These are phyloP conservation scores for Hassar affinis DNA, from an alignment of 2,113 vertebrate genomes.

Conservation along the genomic window DNA sequence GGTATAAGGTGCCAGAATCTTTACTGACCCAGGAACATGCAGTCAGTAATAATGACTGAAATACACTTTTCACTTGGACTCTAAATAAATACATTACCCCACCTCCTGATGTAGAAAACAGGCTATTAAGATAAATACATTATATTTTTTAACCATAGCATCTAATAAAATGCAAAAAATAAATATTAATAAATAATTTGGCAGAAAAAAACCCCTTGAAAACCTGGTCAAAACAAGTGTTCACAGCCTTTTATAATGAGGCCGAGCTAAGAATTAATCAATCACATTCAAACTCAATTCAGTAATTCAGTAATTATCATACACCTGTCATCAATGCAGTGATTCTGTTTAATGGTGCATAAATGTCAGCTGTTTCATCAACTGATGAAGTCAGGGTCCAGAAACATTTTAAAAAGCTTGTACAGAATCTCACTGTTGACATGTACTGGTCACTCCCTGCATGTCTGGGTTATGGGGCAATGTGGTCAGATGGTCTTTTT, in stretches of 20 bases:
- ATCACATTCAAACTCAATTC: not conserved
- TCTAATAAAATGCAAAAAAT: not conserved
- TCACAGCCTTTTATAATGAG: not conserved
- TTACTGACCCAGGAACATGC: too few relatives aligned
- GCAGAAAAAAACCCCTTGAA: too few relatives aligned
- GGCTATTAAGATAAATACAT: not conserved
- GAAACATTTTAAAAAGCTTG: too few relatives aligned
- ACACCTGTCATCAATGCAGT: not conserved
- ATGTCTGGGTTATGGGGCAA: not conserved
- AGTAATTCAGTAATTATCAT: not conserved
- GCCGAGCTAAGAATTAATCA: not conserved
- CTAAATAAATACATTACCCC: not conserved
- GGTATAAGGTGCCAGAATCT: too few relatives aligned
- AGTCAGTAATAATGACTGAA: too few relatives aligned
- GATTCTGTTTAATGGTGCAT: not conserved
- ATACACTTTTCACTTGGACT: too few relatives aligned
- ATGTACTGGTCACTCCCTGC: not conserved
- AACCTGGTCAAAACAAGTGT: not conserved
- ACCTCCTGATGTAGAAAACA: too few relatives aligned
- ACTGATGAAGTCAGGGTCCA: not conserved
- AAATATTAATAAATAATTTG: not conserved
- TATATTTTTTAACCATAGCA: not conserved
- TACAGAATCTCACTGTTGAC: not conserved
- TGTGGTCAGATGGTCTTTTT: not conserved
- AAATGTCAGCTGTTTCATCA: not conserved